phyloP scores from a whole-genome alignment of 2,113 vertebrate genomes.

The Salminus brasiliensis region DNA sequence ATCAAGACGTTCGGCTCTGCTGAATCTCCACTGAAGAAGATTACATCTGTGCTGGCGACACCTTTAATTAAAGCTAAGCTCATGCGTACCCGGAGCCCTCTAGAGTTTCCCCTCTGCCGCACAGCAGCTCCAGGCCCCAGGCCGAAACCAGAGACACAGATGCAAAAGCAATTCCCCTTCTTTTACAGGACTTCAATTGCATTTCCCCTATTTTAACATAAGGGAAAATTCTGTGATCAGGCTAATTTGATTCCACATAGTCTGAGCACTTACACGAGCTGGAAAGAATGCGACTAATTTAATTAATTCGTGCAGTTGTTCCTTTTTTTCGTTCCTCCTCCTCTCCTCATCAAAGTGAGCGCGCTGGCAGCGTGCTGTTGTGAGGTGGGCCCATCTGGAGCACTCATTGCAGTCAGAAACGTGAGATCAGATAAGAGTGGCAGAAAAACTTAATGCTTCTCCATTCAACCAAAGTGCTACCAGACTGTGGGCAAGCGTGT shows the following conservation, averaged over 20 bases:
- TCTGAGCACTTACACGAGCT: conserved; percentile 58
- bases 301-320: conserved; percentile 51
- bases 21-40: conserved; percentile 32
- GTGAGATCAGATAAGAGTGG: conserved; percentile 19
- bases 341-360: conserved; percentile 23
- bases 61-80: conserved; percentile 46
- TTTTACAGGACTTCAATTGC: conserved; percentile 41
- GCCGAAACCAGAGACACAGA: conserved; percentile 46
- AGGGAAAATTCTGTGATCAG: conserved; percentile 65
- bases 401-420: neutral
- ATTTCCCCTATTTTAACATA: conserved; percentile 44
- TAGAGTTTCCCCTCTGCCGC: conserved; percentile 25
- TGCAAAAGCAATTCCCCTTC: conserved; percentile 48
- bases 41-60: conserved; percentile 43
- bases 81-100: conserved; percentile 23
- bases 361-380: conserved; percentile 11
- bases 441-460: neutral
- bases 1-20: neutral
- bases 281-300: conserved; percentile 69
- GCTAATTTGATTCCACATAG: conserved; percentile 66
- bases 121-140: conserved; percentile 34
- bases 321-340: conserved; percentile 1
- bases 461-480: conserved; percentile 3
- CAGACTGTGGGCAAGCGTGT: neutral
- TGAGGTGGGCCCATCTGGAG: conserved; percentile 26